Evolutionary conservation across 2,797 vertebrate genomes (phyloP), one percentile per base, ranked within the genome.

Genomic region (Enteromius paludinosus): DNA sequence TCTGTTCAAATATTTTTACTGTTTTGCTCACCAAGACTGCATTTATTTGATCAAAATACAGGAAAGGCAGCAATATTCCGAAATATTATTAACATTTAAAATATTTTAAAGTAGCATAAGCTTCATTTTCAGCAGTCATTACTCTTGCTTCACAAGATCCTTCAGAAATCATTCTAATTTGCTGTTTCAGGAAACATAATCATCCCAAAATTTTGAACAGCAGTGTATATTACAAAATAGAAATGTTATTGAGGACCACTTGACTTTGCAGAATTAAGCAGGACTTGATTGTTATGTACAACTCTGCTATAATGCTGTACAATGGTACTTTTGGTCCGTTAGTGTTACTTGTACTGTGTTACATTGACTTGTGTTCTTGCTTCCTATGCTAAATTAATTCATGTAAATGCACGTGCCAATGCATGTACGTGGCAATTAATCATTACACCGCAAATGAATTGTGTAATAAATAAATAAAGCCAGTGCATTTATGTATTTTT

Each of bases 401-500:
- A n/a, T 33, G 28, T 33, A 72, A 35, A 35, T 52, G 5, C 30
- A 7, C 1, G 33, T 30, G 6, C 14, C 59, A 62, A 62, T 62
- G 14, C 30, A 30, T 17, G 64, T 65, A 65, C 11, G 38, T 38
- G 23, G 45, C 7, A 25, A 17, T 49, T 17, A 65, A 47, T 49
- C 12, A 66, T 23, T 2, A 11, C 12, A 35, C n/a, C 64, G 41
- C 15, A 80, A 15, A 33, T 15, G 0, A 49, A 52, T 17, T 47
- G 20, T 59, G 18, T 14, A 70, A 45, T 61, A 20, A 84, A n/a
- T 49, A 85, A 82, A 38, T 18, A 90, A 49, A 49, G 69, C 71
- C n/a, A 69, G 79, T 25, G 54, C 25, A 71, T 82, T 68, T 28
- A 65, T 83, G 73, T 89, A 79, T 92, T 92, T 69, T 89, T 85